These are phyloP conservation scores for Phoenicopterus ruber DNA, from an alignment of 2,113 vertebrate genomes.

Conservation along the genomic window DNA sequence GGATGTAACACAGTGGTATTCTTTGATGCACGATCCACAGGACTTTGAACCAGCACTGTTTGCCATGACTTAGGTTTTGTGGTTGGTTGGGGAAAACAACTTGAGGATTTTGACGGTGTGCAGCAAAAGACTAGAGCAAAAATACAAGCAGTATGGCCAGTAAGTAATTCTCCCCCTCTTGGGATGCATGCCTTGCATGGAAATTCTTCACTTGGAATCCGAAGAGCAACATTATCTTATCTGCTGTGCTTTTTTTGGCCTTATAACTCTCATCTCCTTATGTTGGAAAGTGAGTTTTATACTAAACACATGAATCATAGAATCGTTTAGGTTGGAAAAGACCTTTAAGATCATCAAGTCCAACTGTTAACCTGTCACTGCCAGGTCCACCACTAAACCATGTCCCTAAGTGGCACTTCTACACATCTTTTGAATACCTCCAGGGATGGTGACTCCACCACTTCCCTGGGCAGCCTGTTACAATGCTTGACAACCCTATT, in stretches of 20 bases:
- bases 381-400: too few relatives aligned
- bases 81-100: not conserved
- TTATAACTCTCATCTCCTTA: not conserved
- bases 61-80: not conserved
- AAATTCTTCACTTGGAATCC: not conserved
- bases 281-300: not conserved
- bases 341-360: too few relatives aligned
- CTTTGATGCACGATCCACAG: not conserved
- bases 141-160: not conserved
- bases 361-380: too few relatives aligned
- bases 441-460: too few relatives aligned
- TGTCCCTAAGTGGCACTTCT: too few relatives aligned
- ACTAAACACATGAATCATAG: too few relatives aligned
- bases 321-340: too few relatives aligned
- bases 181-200: not conserved
- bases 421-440: too few relatives aligned
- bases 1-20: not conserved
- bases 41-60: not conserved
- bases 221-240: not conserved
- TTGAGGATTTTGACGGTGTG: not conserved
- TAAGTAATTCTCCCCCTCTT: not conserved
- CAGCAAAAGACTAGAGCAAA: not conserved
- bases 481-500: too few relatives aligned
- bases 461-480: too few relatives aligned
- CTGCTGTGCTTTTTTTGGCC: not conserved